Evolutionary conservation across 1,140 invertebrate genomes (phyloP).

Genomic region (Drosophila lacertosa): DNA sequence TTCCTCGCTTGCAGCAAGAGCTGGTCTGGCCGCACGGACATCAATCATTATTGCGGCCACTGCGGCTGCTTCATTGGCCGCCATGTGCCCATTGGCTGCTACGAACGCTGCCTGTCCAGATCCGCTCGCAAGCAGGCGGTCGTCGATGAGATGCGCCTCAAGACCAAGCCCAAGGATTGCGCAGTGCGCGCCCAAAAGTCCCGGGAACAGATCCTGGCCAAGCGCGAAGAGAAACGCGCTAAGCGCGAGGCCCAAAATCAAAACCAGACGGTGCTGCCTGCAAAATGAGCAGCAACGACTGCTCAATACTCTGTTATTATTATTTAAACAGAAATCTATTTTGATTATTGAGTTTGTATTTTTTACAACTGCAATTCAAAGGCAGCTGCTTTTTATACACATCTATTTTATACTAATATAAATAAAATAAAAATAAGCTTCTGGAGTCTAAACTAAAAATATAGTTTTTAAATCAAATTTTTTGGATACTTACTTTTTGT

Average conservation of each 20-base stretch:
- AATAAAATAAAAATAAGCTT: too few relatives aligned
- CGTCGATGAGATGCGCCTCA: slow-evolving; percentile 65
- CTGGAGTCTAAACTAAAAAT: too few relatives aligned
- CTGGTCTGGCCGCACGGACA: slow-evolving; percentile 60
- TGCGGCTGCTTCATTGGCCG: slow-evolving; percentile 78
- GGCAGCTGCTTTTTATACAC: too few relatives aligned
- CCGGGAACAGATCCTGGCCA: slow-evolving; percentile 56
- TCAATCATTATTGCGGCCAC: slow-evolving; percentile 74
- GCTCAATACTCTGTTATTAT: background rate
- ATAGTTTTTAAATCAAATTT: too few relatives aligned
- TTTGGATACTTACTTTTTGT: too few relatives aligned
- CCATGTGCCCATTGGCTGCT: slow-evolving; percentile 58
- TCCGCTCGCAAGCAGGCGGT: slow-evolving; percentile 65
- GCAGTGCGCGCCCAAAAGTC: slow-evolving; percentile 65
- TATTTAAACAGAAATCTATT: too few relatives aligned
- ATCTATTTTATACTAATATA: too few relatives aligned
- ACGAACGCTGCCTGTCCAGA: slow-evolving; percentile 64
- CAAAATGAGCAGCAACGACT: slow-evolving; percentile 10
- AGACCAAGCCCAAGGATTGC: slow-evolving; percentile 67
- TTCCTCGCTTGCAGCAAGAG: slow-evolving; percentile 48
- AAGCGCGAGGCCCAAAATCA: slow-evolving; percentile 31
- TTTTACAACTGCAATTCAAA: too few relatives aligned
- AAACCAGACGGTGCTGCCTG: slow-evolving; percentile 31
- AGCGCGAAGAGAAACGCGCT: slow-evolving; percentile 37
- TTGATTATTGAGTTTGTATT: too few relatives aligned